These are phyloP conservation scores for Epistrophe grossulariae DNA, from an alignment of 2,888 invertebrate species.

Conservation along the genomic window DNA sequence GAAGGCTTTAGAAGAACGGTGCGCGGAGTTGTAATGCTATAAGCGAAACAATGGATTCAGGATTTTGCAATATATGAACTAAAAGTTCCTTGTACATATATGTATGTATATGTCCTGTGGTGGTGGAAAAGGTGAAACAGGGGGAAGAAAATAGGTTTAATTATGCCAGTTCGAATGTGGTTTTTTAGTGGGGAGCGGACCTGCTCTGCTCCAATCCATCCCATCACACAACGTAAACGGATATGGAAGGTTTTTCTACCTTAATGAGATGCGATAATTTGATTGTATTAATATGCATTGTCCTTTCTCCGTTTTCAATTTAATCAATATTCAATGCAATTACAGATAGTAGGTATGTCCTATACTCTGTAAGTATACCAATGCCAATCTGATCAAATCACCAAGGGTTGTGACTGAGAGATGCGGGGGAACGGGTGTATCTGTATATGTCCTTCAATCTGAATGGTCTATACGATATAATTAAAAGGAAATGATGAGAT, in stretches of 20 bases:
- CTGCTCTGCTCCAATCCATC: background rate
- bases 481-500: slow-evolving; percentile 70
- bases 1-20: slow-evolving; percentile 1
- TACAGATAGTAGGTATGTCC: slow-evolving; percentile 20
- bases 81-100: background rate
- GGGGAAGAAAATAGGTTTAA: slow-evolving; percentile 7
- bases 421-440: background rate
- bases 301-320: slow-evolving; percentile 61
- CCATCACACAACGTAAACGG: background rate
- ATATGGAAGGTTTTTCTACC: slow-evolving; percentile 18
- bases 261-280: slow-evolving; percentile 70
- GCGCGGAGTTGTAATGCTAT: background rate
- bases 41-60: slow-evolving; percentile 16
- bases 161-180: slow-evolving; percentile 39
- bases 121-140: background rate
- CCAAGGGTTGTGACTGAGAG: background rate
- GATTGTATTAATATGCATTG: slow-evolving; percentile 68
- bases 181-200: background rate
- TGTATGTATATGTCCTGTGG: no score
- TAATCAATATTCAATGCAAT: slow-evolving; percentile 75
- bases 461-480: slow-evolving; percentile 15
- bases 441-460: slow-evolving; percentile 3
- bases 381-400: background rate
- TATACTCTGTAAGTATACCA: slow-evolving; percentile 46
- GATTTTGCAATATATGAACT: slow-evolving; percentile 24